Conservation (phyloP, 2,113 vertebrate species). For the Passer montanus region DNA sequence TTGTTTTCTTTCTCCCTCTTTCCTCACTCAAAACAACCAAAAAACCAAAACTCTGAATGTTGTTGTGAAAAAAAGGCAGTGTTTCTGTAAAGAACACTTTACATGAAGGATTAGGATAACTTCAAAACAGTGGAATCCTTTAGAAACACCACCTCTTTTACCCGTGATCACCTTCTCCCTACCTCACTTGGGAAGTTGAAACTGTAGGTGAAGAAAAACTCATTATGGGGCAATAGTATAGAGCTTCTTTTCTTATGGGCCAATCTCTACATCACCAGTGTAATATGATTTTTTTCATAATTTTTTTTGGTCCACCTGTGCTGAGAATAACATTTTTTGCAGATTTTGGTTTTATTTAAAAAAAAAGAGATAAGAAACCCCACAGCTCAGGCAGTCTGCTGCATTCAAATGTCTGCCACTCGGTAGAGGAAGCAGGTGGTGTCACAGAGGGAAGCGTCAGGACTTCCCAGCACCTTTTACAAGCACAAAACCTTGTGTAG, state of each 20-base stretch:
- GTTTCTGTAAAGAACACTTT: background rate
- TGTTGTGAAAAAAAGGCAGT: background rate
- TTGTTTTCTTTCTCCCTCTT: slow-evolving; percentile 35
- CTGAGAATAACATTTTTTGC: slow-evolving; percentile 47
- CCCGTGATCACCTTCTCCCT: background rate
- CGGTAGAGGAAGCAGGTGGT: background rate
- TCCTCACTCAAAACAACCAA: slow-evolving; percentile 12
- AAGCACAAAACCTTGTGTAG: background rate
- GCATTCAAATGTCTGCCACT: background rate
- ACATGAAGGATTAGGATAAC: slow-evolving; percentile 13
- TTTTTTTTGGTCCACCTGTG: slow-evolving; percentile 20
- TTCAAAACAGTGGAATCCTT: background rate
- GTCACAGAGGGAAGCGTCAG: slow-evolving; percentile 37
- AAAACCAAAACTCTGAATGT: slow-evolving; percentile 27
- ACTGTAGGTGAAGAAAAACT: background rate
- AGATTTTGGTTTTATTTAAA: background rate
- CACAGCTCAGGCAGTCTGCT: background rate
- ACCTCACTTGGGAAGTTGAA: slow-evolving; percentile 39
- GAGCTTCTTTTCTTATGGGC: background rate
- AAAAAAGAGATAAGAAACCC: background rate
- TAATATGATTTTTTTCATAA: background rate
- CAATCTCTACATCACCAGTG: background rate
- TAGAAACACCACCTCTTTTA: slow-evolving; percentile 22
- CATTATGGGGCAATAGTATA: background rate
- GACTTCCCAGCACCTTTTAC: slow-evolving; percentile 39